A percentile compares a stretch with the other conserved stretches of the same genome.
phyloP scores from a whole-genome alignment of 2,797 vertebrate genomes.

The Tapirus indicus region DNA sequence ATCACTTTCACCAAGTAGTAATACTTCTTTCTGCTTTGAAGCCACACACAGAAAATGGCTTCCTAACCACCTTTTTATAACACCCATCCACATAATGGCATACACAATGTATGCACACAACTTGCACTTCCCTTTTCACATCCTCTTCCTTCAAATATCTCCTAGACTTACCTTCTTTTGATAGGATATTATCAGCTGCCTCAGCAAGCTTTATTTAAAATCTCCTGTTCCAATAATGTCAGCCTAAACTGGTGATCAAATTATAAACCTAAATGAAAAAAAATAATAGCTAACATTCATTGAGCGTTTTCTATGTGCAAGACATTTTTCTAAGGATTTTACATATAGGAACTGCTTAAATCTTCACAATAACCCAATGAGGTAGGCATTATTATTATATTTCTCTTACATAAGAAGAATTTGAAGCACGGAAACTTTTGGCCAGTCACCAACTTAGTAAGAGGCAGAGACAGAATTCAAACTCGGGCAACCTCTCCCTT shows the following conservation, averaged over 20 bases:
- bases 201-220: neutral
- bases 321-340: neutral
- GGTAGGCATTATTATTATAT: neutral
- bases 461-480: neutral
- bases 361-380: neutral
- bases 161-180: neutral
- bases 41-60: neutral
- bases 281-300: neutral
- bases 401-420: neutral
- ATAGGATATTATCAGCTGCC: neutral
- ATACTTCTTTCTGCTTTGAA: neutral
- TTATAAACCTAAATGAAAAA: neutral
- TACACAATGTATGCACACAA: neutral
- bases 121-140: neutral
- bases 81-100: neutral
- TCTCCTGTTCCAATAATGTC: neutral
- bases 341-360: neutral
- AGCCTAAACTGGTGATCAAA: neutral
- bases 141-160: neutral
- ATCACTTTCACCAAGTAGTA: neutral
- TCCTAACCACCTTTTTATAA: neutral
- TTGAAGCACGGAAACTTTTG: neutral
- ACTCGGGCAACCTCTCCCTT: neutral
- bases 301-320: neutral
- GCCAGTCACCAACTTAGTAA: neutral